Evolutionary conservation across 1,140 invertebrate genomes (phyloP).

Genomic region (Helicoverpa armigera): DNA sequence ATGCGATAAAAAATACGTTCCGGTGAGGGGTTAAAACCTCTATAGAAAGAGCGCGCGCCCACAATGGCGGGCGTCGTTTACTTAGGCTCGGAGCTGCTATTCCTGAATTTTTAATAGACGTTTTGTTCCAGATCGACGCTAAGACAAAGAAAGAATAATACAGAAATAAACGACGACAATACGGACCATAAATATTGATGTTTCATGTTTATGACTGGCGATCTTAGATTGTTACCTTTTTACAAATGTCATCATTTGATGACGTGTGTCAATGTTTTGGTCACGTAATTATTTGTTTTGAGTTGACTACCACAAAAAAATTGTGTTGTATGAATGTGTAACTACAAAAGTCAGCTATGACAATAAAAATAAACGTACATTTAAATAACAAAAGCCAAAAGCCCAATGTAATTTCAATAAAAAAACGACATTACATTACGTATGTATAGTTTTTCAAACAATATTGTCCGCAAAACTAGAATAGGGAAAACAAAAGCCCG

Average conservation of each 20-base stretch:
- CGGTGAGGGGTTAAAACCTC: constrained; percentile 22
- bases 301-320: too few relatives aligned
- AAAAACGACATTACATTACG: neutral
- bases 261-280: too few relatives aligned
- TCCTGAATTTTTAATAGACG: constrained; percentile 52
- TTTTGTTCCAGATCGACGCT: constrained; percentile 46
- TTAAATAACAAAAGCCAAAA: neutral
- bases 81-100: constrained; percentile 39
- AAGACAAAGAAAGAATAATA: constrained; percentile 44
- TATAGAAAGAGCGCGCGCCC: constrained; percentile 37
- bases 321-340: too few relatives aligned
- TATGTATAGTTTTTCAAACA: constrained; percentile 10
- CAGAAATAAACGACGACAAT: constrained; percentile 17
- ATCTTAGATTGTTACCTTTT: too few relatives aligned
- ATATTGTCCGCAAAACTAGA: constrained; percentile 5
- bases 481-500: constrained; percentile 10
- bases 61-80: constrained; percentile 47
- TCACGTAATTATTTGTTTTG: too few relatives aligned
- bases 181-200: constrained; percentile 37
- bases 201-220: neutral
- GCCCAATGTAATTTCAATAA: neutral
- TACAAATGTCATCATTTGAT: too few relatives aligned
- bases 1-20: constrained; percentile 51
- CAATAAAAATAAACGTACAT: neutral
- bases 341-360: too few relatives aligned